phyloP scores from a whole-genome alignment of 2,888 invertebrate genomes.

The Melanotus villosus region DNA sequence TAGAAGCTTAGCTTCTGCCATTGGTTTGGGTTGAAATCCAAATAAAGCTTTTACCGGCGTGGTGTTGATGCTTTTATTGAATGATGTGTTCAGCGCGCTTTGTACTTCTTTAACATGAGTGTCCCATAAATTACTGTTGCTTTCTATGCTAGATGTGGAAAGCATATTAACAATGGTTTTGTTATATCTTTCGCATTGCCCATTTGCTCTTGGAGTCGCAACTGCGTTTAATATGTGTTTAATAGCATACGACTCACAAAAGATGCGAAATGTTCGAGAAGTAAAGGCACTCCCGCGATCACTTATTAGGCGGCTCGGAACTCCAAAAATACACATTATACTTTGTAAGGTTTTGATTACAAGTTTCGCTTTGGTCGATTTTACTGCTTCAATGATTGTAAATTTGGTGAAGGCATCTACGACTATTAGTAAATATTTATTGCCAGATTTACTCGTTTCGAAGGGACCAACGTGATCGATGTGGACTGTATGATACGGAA shows the following conservation, averaged over 20 bases:
- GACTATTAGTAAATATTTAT: conserved; percentile 49
- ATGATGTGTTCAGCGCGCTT: too few species aligned
- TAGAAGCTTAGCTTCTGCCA: conserved; percentile 37
- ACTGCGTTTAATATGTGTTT: conserved; percentile 23
- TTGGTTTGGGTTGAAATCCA: conserved; percentile 42
- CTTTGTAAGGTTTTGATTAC: conserved; percentile 41
- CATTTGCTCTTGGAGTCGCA: conserved; percentile 54
- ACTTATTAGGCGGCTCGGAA: conserved; percentile 51
- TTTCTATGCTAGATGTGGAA: conserved; percentile 47
- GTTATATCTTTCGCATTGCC: conserved; percentile 45
- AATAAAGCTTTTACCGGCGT: conserved; percentile 49
- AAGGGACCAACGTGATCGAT: conserved; percentile 55
- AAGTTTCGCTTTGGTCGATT: conserved; percentile 52
- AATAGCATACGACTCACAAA: conserved; percentile 47
- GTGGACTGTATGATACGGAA: conserved; percentile 25
- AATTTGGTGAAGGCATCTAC: conserved; percentile 55
- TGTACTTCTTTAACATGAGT: conserved; percentile 50
- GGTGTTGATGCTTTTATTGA: too few species aligned
- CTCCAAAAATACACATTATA: conserved; percentile 51
- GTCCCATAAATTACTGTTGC: conserved; percentile 51
- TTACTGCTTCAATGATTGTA: conserved; percentile 49
- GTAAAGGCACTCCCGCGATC: conserved; percentile 57
- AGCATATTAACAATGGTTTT: conserved; percentile 46
- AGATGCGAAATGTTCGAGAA: conserved; percentile 47
- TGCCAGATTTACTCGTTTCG: conserved; percentile 43